Conservation (phyloP, 2,113 vertebrate genomes). For the Cheirogaleus medius region DNA sequence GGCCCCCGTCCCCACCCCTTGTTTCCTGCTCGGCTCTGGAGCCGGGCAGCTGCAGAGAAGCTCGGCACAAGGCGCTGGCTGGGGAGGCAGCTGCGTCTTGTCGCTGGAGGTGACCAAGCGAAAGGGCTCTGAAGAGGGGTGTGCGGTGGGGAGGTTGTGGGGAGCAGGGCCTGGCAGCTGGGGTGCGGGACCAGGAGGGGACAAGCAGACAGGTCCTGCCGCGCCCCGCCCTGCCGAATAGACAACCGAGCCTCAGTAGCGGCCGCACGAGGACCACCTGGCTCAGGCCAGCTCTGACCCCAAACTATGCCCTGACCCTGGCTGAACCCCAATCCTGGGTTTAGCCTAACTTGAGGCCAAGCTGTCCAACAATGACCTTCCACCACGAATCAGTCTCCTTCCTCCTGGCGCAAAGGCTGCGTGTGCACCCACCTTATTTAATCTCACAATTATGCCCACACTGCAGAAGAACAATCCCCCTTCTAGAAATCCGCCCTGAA, state of each 20-base stretch:
- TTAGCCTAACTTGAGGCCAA: neutral
- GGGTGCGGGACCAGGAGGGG: neutral
- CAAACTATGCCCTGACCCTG: too few relatives aligned
- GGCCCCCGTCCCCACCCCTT: neutral
- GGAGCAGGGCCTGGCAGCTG: neutral
- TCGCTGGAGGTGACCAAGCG: neutral
- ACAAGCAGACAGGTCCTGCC: fast-evolving
- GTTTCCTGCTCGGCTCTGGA: neutral
- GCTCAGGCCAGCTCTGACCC: too few relatives aligned
- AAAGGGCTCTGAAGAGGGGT: neutral
- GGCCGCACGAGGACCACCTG: neutral
- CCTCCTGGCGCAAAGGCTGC: neutral
- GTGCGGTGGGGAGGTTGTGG: neutral
- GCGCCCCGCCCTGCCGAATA: neutral
- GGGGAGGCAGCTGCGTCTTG: neutral
- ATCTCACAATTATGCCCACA: neutral
- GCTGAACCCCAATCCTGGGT: neutral
- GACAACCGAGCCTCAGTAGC: neutral
- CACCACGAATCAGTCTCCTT: neutral
- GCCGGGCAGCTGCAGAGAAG: neutral
- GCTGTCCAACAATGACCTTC: neutral
- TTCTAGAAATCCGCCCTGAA: neutral
- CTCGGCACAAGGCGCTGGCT: fast-evolving
- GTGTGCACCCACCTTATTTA: too few relatives aligned
- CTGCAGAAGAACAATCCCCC: neutral